Evolutionary conservation across 2,888 invertebrate genomes (phyloP).

Genomic region (Andricus quercusramuli): DNA sequence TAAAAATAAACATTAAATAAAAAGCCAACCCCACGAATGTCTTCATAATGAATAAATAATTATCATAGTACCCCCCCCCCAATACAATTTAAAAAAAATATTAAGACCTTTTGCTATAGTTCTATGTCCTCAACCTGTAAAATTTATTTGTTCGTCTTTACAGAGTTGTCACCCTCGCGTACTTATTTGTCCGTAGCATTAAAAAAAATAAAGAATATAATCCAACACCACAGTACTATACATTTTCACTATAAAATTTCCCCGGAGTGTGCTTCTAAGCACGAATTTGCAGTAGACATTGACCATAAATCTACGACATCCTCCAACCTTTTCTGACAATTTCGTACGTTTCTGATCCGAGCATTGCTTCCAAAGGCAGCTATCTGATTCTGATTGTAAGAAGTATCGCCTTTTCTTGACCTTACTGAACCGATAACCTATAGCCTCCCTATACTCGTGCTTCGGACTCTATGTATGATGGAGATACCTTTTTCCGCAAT

Average conservation of each 20-base stretch:
- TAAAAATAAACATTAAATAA: too few species aligned
- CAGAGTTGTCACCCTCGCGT: too few species aligned
- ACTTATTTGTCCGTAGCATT: not conserved
- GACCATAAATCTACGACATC: slow-evolving; percentile 34
- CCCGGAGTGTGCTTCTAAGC: slow-evolving; percentile 29
- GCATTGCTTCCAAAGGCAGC: not conserved
- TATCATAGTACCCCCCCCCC: too few species aligned
- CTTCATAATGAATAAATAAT: too few species aligned
- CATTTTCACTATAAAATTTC: slow-evolving; percentile 29
- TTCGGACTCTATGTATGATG: not conserved
- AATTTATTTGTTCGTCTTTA: too few species aligned
- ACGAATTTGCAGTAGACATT: slow-evolving; percentile 28
- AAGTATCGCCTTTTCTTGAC: slow-evolving; percentile 5
- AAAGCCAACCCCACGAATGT: too few species aligned
- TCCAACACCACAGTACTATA: slow-evolving; percentile 6
- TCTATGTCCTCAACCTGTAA: too few species aligned
- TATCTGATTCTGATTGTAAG: not conserved
- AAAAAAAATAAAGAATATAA: slow-evolving; percentile 13
- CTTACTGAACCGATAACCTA: not conserved
- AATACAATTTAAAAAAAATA: too few species aligned
- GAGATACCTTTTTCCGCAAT: not conserved
- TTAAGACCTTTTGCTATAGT: too few species aligned
- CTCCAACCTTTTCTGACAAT: slow-evolving; percentile 22
- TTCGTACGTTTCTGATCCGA: not conserved
- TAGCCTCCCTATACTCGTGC: not conserved